phyloP scores from a whole-genome alignment of 2,113 vertebrate genomes.

The Phylloscopus whistleri region DNA sequence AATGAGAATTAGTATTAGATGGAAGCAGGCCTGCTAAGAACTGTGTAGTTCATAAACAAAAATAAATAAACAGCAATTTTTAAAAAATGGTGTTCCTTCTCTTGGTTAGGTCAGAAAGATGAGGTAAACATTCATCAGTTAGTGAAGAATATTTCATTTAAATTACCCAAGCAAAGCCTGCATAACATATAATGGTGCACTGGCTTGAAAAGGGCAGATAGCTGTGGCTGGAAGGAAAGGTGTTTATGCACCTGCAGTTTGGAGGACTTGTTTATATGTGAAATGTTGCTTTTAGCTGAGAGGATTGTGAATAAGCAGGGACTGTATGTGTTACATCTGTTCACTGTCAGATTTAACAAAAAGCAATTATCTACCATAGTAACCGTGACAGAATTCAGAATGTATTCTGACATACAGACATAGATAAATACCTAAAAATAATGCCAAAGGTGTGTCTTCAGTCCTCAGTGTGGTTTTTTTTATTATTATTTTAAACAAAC shows the following conservation, averaged over 20 bases:
- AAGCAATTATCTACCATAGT: not conserved
- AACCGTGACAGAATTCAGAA: not conserved
- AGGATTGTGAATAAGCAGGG: not conserved
- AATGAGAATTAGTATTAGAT: not conserved
- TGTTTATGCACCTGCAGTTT: not conserved
- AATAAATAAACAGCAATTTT: not conserved
- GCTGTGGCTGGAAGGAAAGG: not conserved
- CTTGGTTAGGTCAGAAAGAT: not conserved
- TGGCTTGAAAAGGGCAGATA: not conserved
- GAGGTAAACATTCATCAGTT: not conserved
- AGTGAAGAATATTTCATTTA: not conserved
- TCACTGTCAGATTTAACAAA: not conserved
- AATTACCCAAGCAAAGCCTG: not conserved
- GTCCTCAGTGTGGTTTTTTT: not conserved
- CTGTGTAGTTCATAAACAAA: not conserved
- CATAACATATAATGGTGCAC: not conserved
- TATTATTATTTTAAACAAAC: not conserved
- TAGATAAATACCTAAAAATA: not conserved
- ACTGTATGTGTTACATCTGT: not conserved
- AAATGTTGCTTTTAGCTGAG: not conserved
- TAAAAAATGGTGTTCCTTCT: not conserved
- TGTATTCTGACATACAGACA: not conserved
- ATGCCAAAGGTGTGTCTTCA: not conserved
- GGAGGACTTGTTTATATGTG: not conserved
- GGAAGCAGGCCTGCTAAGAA: not conserved